Base-by-base conservation (phyloP, 2,113 vertebrate species). In the Aplodontia rufa region DNA sequence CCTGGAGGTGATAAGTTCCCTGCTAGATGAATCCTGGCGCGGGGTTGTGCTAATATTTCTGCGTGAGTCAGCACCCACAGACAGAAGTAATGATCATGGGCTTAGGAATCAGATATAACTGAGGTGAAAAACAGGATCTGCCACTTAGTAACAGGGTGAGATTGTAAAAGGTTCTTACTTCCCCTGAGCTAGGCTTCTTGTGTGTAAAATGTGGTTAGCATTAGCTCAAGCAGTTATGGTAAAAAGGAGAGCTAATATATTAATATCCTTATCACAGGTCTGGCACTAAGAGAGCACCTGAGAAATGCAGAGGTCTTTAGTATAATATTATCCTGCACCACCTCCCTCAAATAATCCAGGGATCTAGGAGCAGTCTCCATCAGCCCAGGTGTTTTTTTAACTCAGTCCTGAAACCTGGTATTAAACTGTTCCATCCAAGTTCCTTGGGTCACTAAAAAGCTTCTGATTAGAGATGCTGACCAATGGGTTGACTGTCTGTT, bases 241-340 rank as follows among this genome's bases (percentile, higher is more conserved):
- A 17, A 58, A 76, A 80, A 51, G 80, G 42, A 82, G 72, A 68
- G 68, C 22, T 42, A n/a, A 53, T 22, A 22, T 37, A 42, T 51
- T 20, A 42, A 53, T 17, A 53, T 35, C 35, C 55, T 84, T 37
- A 37, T 32, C 40, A 16, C 26, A 75, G 66, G 58, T 45, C 19
- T 40, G 58, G 76, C 17, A 12, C 1, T 0, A 1, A 53, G 68
- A 47, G 72, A 71, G 42, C 17, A 10, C 47, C 68, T 78, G 37
- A 81, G 64, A 68, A 81, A 40, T 5, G 26, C 28, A 45, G 71
- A 82, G 58, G 14, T n/a, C 75, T 68, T 66, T 51, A 28, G 60
- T 9, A 19, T 1, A n/a, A 0, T 7, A 0, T 53, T 60, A 22
- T 14, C 55, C 79, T 4, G 14, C 13, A 58, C 51, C 47, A 22